Base-by-base conservation (phyloP, 2,113 vertebrate species). In the Colossoma macropomum region DNA sequence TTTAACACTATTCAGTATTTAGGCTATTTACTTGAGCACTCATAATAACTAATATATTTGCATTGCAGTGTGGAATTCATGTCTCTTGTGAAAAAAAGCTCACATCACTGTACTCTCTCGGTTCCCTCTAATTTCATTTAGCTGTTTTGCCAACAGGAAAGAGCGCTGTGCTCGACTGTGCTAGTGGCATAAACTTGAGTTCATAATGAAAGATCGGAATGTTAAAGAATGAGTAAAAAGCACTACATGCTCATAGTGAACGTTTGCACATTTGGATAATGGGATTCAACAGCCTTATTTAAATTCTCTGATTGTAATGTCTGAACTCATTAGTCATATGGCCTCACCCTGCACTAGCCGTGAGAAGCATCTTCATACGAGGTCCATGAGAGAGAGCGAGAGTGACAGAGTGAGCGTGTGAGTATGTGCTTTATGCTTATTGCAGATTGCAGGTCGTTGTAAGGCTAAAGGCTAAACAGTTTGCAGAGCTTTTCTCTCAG, bases 251-350 rank as follows among this genome's bases (percentile, higher is more conserved):
- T 34, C 10, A 41, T 45, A 12, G 17, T 65, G 62, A 45, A 50
- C 12, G 11, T 32, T 23, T 66, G 17, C 41, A 23, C 62, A 28
- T 78, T 78, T 50, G 38, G 38, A 30, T 78, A 68, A 66, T 78
- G 41, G 30, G 62, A 66, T 7, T 7, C 15, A 23, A 2, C 12
- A 52, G n/a, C 59, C 25, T 62, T 27, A 27, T 27, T 62, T 25
- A 21, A 62, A 23, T 66, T 78, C 27, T 52, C 11, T 32, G 13
- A 52, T n/a, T 25, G 27, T 28, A 68, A 25, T n/a, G 60, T 54
- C 52, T 32, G 32, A 63, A 25, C 77, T 79, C 62, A 34, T 62
- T 62, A 62, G 9, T 25, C 59, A 11, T 25, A 13, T n/a, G 59
- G 59, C n/a, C 4, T 62, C 25, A 62, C n/a, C 23, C 3, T 15